These are phyloP conservation scores for Sylvilagus floridanus DNA, from an alignment of 2,797 vertebrate genomes.

Conservation along the genomic window DNA sequence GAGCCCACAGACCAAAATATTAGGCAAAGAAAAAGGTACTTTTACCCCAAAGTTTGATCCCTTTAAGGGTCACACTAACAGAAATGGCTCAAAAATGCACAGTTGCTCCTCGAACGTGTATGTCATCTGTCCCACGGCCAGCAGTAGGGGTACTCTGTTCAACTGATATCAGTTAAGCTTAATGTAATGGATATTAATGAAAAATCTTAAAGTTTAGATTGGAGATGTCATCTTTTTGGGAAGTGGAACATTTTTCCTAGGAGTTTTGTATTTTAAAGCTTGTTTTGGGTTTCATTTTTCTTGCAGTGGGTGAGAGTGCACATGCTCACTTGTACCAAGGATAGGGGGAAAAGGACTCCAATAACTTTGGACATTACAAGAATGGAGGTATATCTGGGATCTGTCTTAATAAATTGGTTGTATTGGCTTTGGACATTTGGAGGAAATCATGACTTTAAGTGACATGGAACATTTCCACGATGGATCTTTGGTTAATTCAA, in stretches of 20 bases:
- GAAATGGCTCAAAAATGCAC: background rate
- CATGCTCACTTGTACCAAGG: background rate
- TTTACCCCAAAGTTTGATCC: background rate
- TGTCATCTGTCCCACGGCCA: no score
- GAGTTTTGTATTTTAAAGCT: background rate
- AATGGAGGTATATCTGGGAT: background rate
- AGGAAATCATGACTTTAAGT: background rate
- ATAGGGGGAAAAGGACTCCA: no score
- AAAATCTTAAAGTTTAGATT: background rate
- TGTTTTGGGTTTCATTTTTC: background rate
- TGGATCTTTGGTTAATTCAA: background rate
- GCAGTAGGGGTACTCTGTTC: background rate
- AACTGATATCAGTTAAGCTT: background rate
- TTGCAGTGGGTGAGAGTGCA: background rate
- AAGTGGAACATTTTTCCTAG: background rate
- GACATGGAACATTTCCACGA: background rate
- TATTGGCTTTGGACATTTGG: background rate
- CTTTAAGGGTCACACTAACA: background rate
- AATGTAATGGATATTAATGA: background rate
- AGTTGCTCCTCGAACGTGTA: background rate
- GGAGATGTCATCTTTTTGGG: background rate
- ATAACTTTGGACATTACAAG: background rate
- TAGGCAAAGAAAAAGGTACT: background rate
- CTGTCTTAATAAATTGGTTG: background rate
- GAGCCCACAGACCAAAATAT: background rate